These are phyloP conservation scores for Drosophila suboccidentalis DNA, from an alignment of 2,888 invertebrate species.

Conservation along the genomic window DNA sequence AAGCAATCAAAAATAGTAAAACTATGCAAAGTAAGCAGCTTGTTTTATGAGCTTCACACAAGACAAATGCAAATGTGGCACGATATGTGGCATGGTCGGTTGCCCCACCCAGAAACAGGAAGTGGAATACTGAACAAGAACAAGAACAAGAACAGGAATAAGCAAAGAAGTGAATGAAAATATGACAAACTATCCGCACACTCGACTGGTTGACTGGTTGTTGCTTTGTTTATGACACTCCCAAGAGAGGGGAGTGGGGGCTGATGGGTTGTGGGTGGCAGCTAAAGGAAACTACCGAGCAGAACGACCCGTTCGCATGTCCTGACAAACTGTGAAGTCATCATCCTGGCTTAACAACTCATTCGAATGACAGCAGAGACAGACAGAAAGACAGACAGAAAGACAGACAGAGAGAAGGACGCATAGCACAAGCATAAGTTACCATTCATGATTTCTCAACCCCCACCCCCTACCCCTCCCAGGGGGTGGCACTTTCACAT, in stretches of 20 bases:
- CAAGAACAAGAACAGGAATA: constrained; percentile 15
- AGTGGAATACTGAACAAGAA: constrained; percentile 5
- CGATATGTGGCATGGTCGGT: constrained; percentile 52
- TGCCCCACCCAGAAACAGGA: constrained; percentile 28
- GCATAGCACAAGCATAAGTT: constrained; percentile 67
- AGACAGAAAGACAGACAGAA: constrained; percentile 17
- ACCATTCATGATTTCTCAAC: constrained; percentile 70
- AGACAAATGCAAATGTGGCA: constrained; percentile 81
- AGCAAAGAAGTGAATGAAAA: constrained; percentile 38
- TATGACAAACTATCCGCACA: constrained; percentile 72
- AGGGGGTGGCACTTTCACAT: constrained; percentile 35
- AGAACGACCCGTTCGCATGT: constrained; percentile 59
- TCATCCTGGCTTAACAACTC: constrained; percentile 82
- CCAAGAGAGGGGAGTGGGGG: background rate
- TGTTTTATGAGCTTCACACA: constrained; percentile 43
- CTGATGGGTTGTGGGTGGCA: constrained; percentile 26
- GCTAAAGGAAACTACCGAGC: constrained; percentile 4
- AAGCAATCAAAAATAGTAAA: constrained; percentile 32
- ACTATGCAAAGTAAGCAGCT: constrained; percentile 44
- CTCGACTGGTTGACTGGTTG: constrained; percentile 41
- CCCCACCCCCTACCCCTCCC: background rate
- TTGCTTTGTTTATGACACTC: constrained; percentile 33
- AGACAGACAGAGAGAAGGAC: constrained; percentile 8
- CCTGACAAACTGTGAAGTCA: constrained; percentile 82
- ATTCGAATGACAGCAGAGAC: constrained; percentile 68